phyloP scores from a whole-genome alignment of 2,113 vertebrate genomes.

The Apteryx mantelli region DNA sequence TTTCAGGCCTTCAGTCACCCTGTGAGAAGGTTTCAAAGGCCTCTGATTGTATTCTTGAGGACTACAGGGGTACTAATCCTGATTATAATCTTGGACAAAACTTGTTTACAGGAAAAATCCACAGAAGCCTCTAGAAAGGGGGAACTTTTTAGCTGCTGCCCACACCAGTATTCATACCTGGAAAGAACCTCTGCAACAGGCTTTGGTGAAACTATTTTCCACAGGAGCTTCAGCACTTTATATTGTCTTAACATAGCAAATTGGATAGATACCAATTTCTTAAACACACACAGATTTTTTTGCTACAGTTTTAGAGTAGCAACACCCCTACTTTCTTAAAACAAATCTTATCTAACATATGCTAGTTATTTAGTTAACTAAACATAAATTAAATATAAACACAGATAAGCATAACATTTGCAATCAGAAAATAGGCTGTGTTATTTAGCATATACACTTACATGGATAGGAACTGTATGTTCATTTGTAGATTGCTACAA shows the following conservation, averaged over 20 bases:
- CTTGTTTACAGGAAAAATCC: neutral
- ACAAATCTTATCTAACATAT: neutral
- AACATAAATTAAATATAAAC: slow-evolving; percentile 10
- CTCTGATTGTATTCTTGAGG: neutral
- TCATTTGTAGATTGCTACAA: neutral
- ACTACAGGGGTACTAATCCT: neutral
- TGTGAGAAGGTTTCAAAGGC: neutral
- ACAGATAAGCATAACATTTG: neutral
- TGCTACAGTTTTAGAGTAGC: neutral
- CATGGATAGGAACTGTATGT: neutral
- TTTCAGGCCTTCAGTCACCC: neutral
- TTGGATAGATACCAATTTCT: neutral
- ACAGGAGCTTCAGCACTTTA: neutral
- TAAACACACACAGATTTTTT: neutral
- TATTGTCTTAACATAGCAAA: neutral
- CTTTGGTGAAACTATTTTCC: neutral
- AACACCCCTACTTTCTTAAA: neutral
- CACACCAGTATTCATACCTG: accelerated
- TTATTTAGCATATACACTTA: neutral
- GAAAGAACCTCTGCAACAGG: neutral
- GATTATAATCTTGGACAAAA: neutral
- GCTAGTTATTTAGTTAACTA: neutral
- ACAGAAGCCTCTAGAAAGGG: neutral
- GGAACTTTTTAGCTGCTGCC: neutral
- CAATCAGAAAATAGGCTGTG: neutral